These are phyloP conservation scores for Aleiodes testaceus DNA, from an alignment of 2,888 invertebrate species.

Conservation along the genomic window DNA sequence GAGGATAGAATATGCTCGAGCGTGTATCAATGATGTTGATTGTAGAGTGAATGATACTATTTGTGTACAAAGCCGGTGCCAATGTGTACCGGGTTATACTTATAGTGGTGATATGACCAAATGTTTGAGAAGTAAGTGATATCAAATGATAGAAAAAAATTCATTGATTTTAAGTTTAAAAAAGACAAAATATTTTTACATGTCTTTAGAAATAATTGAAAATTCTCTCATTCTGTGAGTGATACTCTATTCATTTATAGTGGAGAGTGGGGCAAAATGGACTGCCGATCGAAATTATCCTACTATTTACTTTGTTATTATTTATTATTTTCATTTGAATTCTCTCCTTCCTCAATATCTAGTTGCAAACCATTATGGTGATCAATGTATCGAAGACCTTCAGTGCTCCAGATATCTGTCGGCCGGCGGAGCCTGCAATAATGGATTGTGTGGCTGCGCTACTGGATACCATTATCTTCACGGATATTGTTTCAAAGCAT, in stretches of 20 bases:
- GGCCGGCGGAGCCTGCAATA: constrained; percentile 55
- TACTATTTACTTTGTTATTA: too few relatives aligned
- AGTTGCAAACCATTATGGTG: constrained; percentile 57
- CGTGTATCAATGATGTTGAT: constrained; percentile 47
- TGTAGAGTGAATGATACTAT: constrained; percentile 51
- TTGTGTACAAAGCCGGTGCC: constrained; percentile 54
- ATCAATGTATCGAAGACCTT: constrained; percentile 56
- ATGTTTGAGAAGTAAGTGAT: constrained; percentile 57
- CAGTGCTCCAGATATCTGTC: constrained; percentile 60
- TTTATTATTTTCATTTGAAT: too few relatives aligned
- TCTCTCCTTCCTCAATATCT: constrained; percentile 1
- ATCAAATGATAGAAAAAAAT: neutral
- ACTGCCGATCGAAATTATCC: too few relatives aligned
- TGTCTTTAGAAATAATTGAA: too few relatives aligned
- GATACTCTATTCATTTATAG: too few relatives aligned
- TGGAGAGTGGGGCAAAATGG: too few relatives aligned
- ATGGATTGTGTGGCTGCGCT: constrained; percentile 56
- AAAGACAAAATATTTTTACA: too few relatives aligned
- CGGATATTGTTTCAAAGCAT: constrained; percentile 59
- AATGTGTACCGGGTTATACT: constrained; percentile 53
- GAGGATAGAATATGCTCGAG: constrained; percentile 1
- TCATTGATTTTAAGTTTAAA: too few relatives aligned
- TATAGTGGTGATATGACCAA: constrained; percentile 54
- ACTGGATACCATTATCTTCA: constrained; percentile 62
- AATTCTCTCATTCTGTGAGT: too few relatives aligned